Base-by-base conservation (phyloP, 2,888 invertebrate genomes). In the Icerya purchasi region DNA sequence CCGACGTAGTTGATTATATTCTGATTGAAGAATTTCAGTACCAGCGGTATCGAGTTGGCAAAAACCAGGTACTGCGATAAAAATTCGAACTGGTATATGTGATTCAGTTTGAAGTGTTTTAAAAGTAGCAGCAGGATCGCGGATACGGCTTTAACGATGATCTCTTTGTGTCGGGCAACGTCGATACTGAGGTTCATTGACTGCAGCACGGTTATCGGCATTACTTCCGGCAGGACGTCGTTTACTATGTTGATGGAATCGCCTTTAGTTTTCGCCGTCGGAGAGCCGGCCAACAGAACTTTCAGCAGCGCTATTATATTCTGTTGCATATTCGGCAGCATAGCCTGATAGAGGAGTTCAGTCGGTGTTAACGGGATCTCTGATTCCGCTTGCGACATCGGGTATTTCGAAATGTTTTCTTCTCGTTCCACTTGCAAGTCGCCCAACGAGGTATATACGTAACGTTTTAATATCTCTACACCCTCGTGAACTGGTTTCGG, bases 61-160 rank as follows among this genome's bases (percentile, higher is more conserved):
- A 97, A 97, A 10, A 98, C 94, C 66, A 98, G 77, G 75, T 98
- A 96, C 73, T 98, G 96, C 1, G 93, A 91, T 84, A 97, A 91
- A 70, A 91, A 97, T 74, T 99, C 98, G 76, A 97, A 98, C 75
- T 99, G 98, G 72, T 96, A 98, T 54, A 97, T 80, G 74, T 98
- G 98, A 74, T 96, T 98, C 53, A 86, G 70, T 74, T 97, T 97
- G 69, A 97, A 92, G 75, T 98, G 96, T 74, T 99, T 99, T 65
- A 98, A 74, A 58, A 97, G 78, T 10, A 97, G 75, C 61, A 98
- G 73, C 59, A 97, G 75, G 66, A 96, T 87, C 19, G 86, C 87
- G 53, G 91, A 89, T 0, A 91, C 84, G 18, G 94, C 87, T 76
- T 98, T 99, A 0, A 97, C 94, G 66, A 98, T 91, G 58, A 98